Percentiles rank a stretch among this genome's conserved stretches.
These are phyloP conservation scores for Cyprinus carpio DNA, from an alignment of 2,113 vertebrate species.

Conservation along the genomic window DNA sequence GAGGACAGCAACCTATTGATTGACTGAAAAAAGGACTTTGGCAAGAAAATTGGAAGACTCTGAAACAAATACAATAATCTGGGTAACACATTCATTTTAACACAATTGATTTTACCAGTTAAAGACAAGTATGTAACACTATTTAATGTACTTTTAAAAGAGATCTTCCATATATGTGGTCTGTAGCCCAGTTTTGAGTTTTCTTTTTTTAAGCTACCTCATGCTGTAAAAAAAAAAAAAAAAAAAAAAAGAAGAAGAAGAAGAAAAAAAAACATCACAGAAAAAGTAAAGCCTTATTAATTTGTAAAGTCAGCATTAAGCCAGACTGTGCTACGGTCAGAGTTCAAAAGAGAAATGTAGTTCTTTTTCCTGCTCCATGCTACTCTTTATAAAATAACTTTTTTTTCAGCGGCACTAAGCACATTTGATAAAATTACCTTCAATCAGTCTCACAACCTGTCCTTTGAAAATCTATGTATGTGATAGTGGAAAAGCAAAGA, in stretches of 20 bases:
- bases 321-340: not conserved
- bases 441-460: not conserved
- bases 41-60: no score
- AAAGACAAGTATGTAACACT: no score
- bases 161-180: not conserved
- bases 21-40: no score
- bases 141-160: no score
- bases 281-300: slow-evolving; percentile 47
- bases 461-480: slow-evolving; percentile 41
- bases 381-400: not conserved
- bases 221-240: slow-evolving; percentile 58
- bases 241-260: no score
- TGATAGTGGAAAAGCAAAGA: slow-evolving; percentile 70
- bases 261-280: no score
- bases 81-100: no score
- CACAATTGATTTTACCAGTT: no score
- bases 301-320: slow-evolving; percentile 46
- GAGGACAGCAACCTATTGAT: no score
- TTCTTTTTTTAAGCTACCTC: slow-evolving; percentile 71
- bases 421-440: not conserved
- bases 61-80: no score
- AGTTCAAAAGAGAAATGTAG: not conserved
- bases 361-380: not conserved
- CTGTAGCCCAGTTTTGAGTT: not conserved
- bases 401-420: not conserved